Percentiles rank a stretch among this genome's conserved stretches.
These are phyloP conservation scores for Cheumatopsyche charites DNA, from an alignment of 1,140 invertebrate species.

Conservation along the genomic window DNA sequence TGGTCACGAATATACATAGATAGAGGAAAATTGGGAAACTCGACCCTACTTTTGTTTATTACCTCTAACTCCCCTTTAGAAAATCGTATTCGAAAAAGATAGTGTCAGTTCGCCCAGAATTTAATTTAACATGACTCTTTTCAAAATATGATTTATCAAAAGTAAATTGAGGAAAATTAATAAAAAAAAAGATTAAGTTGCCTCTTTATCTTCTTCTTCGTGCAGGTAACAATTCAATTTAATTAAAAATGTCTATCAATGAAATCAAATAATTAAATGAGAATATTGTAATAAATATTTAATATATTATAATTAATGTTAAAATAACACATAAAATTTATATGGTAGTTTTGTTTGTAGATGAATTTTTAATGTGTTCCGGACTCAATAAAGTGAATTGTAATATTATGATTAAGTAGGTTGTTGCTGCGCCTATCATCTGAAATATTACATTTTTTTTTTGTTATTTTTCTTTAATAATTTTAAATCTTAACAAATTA, in stretches of 20 bases:
- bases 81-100: no score
- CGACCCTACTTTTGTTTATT: no score
- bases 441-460: no score
- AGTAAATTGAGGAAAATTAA: no score
- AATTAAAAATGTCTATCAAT: neutral
- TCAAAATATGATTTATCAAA: no score
- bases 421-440: slow-evolving; percentile 35
- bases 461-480: slow-evolving; percentile 4
- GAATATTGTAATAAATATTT: neutral
- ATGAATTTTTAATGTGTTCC: neutral
- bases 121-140: no score
- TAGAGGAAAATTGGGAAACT: no score
- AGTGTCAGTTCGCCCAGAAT: no score
- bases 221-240: neutral
- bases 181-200: neutral
- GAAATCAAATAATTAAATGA: neutral
- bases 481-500: neutral
- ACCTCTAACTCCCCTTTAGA: no score
- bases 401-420: slow-evolving; percentile 28
- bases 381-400: slow-evolving; percentile 25
- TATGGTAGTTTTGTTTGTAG: no score
- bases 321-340: neutral
- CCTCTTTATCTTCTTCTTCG: slow-evolving; percentile 21
- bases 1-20: no score
- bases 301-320: no score